Evolutionary conservation across 2,113 vertebrate species (phyloP).

Genomic region (Thalassarche chlororhynchos): DNA sequence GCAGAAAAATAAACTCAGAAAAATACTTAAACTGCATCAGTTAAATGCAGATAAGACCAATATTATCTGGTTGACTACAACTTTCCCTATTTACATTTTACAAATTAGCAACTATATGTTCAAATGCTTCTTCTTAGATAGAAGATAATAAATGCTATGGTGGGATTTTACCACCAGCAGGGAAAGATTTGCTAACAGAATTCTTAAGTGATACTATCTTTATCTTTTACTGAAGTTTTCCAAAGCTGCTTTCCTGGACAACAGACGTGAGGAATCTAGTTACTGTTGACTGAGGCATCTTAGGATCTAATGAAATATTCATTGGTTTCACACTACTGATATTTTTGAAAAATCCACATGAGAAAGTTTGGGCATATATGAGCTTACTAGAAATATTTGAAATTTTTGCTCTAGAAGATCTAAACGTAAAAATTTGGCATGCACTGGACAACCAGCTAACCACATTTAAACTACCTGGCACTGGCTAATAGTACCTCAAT

Average conservation of each 20-base stretch:
- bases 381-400: neutral
- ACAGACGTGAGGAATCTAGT: neutral
- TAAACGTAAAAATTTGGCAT: neutral
- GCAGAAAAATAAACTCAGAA: neutral
- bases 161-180: neutral
- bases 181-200: neutral
- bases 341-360: neutral
- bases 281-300: conserved; percentile 16
- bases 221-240: neutral
- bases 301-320: conserved; percentile 42
- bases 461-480: conserved; percentile 5
- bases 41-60: neutral
- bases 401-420: neutral
- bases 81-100: neutral
- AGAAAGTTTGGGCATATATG: neutral
- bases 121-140: neutral
- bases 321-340: conserved; percentile 14
- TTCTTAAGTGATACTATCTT: neutral
- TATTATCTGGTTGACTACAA: neutral
- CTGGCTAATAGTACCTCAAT: neutral
- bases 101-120: neutral
- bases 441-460: neutral
- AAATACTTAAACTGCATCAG: neutral
- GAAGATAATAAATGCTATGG: neutral
- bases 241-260: neutral